phyloP scores from a whole-genome alignment of 2,797 vertebrate species.

The Poeciliopsis paucimaculata region DNA sequence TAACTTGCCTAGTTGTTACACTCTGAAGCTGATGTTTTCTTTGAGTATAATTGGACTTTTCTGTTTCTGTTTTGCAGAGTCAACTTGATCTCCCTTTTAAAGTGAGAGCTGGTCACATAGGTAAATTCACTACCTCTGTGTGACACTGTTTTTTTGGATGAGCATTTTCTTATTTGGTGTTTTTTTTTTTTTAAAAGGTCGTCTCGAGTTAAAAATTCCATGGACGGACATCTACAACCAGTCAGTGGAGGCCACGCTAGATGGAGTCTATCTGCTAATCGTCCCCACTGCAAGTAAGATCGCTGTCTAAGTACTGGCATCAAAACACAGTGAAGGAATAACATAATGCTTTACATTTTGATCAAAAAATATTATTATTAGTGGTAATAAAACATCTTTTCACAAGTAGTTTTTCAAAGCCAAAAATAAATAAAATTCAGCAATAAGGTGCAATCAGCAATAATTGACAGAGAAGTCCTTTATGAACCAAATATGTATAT shows the following conservation, averaged over 20 bases:
- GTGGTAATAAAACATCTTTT: neutral
- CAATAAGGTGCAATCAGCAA: neutral
- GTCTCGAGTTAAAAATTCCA: conserved; percentile 92
- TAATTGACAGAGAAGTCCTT: neutral
- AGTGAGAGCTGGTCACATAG: conserved; percentile 95
- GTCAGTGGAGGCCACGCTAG: conserved; percentile 94
- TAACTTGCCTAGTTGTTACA: neutral
- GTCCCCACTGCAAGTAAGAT: conserved; percentile 97
- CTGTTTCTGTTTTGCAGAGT: conserved; percentile 81
- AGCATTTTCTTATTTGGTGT: conserved; percentile 3
- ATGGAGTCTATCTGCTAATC: conserved; percentile 94
- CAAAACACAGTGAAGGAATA: neutral
- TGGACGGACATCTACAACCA: conserved; percentile 98
- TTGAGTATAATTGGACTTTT: conserved; percentile 10
- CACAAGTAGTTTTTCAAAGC: neutral
- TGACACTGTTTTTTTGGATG: neutral
- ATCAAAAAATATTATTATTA: neutral
- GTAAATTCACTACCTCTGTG: conserved; percentile 75
- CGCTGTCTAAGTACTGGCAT: neutral
- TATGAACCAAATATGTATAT: neutral
- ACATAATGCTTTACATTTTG: neutral
- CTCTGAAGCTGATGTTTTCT: neutral
- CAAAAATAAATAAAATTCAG: neutral
- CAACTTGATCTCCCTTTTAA: conserved; percentile 97
- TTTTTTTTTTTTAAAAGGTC: conserved; percentile 75